Conservation (phyloP, 2,797 vertebrate species). For the Enteromius viviparus region DNA sequence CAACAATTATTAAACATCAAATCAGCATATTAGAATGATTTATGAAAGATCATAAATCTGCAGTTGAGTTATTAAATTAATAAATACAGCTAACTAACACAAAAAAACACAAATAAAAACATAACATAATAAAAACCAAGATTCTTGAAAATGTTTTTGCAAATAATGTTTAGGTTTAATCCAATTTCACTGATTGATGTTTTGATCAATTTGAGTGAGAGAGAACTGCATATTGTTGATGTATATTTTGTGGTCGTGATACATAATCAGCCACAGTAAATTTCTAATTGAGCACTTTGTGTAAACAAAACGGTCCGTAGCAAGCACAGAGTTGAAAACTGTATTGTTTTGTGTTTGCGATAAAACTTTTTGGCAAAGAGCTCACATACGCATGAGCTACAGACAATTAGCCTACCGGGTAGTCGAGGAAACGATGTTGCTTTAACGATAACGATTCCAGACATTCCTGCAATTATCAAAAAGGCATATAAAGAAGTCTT, state of each 20-base stretch:
- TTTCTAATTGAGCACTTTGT: conserved; percentile 39
- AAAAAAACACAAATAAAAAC: no score
- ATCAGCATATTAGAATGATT: not conserved
- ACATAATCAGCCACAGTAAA: not conserved
- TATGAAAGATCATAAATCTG: not conserved
- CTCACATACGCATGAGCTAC: conserved; percentile 46
- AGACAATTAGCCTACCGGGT: conserved; percentile 47
- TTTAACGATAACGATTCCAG: conserved; percentile 62
- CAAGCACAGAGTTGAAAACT: conserved; percentile 58
- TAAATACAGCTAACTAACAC: no score
- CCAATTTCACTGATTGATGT: not conserved
- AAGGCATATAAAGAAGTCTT: conserved; percentile 36
- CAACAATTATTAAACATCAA: not conserved
- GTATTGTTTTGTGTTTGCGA: conserved; percentile 59
- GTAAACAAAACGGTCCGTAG: conserved; percentile 36
- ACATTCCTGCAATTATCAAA: conserved; percentile 63
- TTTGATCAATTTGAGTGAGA: not conserved
- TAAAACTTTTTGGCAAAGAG: conserved; percentile 55
- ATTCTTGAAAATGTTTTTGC: no score
- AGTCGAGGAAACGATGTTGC: conserved; percentile 55
- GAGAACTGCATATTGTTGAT: not conserved
- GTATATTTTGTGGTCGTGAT: not conserved
- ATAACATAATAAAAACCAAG: no score
- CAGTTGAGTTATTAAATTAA: no score
- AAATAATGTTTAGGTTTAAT: no score